Conservation (phyloP, 2,888 invertebrate species). For the Pheosia gnoma region DNA sequence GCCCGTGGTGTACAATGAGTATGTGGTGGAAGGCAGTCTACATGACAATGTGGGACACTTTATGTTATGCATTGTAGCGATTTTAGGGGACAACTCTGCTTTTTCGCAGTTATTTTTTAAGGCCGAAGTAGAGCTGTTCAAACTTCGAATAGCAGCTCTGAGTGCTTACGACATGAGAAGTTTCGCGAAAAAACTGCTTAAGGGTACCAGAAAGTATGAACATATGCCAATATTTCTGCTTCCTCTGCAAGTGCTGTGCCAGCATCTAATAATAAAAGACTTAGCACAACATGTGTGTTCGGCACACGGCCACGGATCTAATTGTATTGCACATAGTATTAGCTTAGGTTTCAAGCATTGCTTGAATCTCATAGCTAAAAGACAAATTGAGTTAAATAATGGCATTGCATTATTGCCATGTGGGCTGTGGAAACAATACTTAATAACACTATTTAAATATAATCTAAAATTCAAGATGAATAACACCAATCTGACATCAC, state of each 20-base stretch:
- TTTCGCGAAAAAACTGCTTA: slow-evolving; percentile 66
- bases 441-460: slow-evolving; percentile 73
- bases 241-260: slow-evolving; percentile 59
- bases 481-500: slow-evolving; percentile 47
- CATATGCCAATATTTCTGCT: slow-evolving; percentile 40
- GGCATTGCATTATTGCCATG: slow-evolving; percentile 83
- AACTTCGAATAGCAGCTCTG: slow-evolving; percentile 50
- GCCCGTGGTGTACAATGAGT: slow-evolving; percentile 73
- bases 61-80: slow-evolving; percentile 72
- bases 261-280: slow-evolving; percentile 63
- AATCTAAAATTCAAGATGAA: slow-evolving; percentile 65
- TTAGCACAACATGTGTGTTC: slow-evolving; percentile 62
- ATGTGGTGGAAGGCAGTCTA: slow-evolving; percentile 83
- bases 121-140: slow-evolving; percentile 65
- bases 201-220: slow-evolving; percentile 54
- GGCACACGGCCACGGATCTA: slow-evolving; percentile 52
- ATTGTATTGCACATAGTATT: slow-evolving; percentile 58
- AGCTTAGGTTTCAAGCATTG: slow-evolving; percentile 83
- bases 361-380: slow-evolving; percentile 76
- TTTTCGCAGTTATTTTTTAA: slow-evolving; percentile 63
- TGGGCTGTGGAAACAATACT: slow-evolving; percentile 80
- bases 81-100: slow-evolving; percentile 54
- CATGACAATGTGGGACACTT: slow-evolving; percentile 86
- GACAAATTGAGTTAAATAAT: slow-evolving; percentile 77
- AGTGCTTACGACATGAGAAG: slow-evolving; percentile 64